A percentile compares a stretch with the other conserved stretches of the same genome.
Conservation (phyloP, 2,797 vertebrate species). For the Notamacropus eugenii region DNA sequence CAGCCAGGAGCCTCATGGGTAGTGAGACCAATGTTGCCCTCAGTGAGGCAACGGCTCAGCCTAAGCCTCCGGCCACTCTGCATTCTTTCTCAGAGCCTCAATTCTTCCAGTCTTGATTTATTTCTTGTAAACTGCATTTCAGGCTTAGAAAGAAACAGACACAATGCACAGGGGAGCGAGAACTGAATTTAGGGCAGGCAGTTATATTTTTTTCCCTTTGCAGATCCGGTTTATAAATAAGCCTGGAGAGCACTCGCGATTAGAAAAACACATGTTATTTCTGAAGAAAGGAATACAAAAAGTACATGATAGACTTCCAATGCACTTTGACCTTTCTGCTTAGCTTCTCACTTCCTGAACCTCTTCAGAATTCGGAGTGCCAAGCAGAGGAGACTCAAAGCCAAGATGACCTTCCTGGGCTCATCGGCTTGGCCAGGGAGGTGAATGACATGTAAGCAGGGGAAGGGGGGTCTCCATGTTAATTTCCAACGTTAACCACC, state of each 20-base stretch:
- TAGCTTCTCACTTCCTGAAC: slow-evolving; percentile 5
- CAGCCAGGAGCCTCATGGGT: slow-evolving; percentile 1
- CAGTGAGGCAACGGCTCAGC: slow-evolving; percentile 38
- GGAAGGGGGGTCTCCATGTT: not conserved
- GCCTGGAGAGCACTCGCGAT: slow-evolving; percentile 37
- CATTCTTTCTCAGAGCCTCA: not conserved
- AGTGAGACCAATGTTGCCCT: not conserved
- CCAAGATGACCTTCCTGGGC: slow-evolving; percentile 21
- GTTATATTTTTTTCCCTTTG: not conserved
- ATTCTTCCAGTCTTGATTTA: slow-evolving; percentile 41
- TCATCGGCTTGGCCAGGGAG: slow-evolving; percentile 5
- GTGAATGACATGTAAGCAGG: not conserved
- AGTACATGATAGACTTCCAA: slow-evolving; percentile 9
- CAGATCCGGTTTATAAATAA: slow-evolving; percentile 64
- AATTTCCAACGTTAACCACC: slow-evolving; percentile 36
- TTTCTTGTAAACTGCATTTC: slow-evolving; percentile 55
- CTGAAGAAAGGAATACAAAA: slow-evolving; percentile 35
- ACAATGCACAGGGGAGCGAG: slow-evolving; percentile 61
- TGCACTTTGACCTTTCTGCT: slow-evolving; percentile 45
- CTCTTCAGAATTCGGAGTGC: not conserved
- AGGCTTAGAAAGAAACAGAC: slow-evolving; percentile 63
- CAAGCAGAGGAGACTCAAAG: not conserved
- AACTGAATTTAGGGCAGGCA: slow-evolving; percentile 51
- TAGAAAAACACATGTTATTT: slow-evolving; percentile 66
- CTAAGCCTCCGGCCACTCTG: slow-evolving; percentile 38